These are phyloP conservation scores for Phaethornis superciliosus DNA, from an alignment of 2,113 vertebrate genomes.

Conservation along the genomic window DNA sequence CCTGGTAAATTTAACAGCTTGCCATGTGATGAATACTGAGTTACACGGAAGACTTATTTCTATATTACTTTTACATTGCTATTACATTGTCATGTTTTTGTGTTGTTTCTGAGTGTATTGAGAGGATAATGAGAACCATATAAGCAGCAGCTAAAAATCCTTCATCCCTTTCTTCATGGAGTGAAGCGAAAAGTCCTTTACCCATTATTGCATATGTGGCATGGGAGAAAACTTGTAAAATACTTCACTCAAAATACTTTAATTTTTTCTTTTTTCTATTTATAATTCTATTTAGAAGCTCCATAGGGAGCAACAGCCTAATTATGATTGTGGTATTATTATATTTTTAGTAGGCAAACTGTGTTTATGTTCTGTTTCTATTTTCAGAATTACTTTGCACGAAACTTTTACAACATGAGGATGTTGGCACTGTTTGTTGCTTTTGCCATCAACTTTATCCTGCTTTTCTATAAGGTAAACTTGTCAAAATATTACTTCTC, in stretches of 20 bases:
- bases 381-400: conserved; percentile 95
- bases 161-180: neutral
- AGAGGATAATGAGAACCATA: neutral
- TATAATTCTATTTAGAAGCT: neutral
- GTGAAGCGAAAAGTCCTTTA: neutral
- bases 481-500: neutral
- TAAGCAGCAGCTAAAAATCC: neutral
- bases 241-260: neutral
- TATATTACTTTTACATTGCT: neutral
- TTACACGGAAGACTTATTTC: neutral
- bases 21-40: neutral
- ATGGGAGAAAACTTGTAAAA: neutral
- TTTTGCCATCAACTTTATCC: conserved; percentile 97
- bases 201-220: neutral
- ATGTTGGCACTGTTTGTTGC: conserved; percentile 97
- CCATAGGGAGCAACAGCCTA: neutral
- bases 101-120: neutral
- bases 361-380: conserved; percentile 24
- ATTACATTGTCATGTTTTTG: neutral
- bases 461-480: conserved; percentile 96
- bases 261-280: neutral
- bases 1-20: neutral
- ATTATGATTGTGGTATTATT: neutral
- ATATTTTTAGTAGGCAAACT: neutral
- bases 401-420: conserved; percentile 99